Conservation (phyloP, 2,113 vertebrate genomes). For the Rhea pennata region DNA sequence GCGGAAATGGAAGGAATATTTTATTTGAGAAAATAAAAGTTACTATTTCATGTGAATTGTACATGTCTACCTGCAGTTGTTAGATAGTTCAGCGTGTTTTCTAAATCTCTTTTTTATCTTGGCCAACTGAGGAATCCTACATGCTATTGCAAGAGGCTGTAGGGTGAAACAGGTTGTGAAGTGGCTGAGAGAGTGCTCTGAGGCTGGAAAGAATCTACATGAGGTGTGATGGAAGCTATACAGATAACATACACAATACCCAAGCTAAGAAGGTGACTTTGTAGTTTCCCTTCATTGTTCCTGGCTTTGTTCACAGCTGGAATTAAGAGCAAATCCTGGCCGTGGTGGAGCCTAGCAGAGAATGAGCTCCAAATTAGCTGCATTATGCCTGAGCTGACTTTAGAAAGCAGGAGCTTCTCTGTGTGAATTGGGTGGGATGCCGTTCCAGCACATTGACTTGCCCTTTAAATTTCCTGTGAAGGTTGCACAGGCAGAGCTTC, state of each 20-base stretch:
- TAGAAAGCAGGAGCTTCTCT: not conserved
- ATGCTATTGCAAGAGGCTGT: not conserved
- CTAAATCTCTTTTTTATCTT: not conserved
- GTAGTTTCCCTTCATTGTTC: not conserved
- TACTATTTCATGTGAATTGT: constrained; percentile 33
- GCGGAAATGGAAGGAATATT: constrained; percentile 61
- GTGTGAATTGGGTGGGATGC: constrained; percentile 12
- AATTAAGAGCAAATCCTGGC: not conserved
- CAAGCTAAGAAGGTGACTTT: constrained; percentile 46
- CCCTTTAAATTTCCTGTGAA: constrained; percentile 5
- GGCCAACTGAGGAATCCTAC: not conserved
- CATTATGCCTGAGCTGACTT: not conserved
- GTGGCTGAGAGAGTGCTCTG: not conserved
- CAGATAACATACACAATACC: not conserved
- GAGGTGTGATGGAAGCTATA: not conserved
- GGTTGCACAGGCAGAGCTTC: constrained; percentile 2
- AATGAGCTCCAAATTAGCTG: not conserved
- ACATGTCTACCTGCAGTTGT: not conserved
- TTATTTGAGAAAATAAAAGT: constrained; percentile 67
- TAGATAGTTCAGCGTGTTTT: not conserved
- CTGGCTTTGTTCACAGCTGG: constrained; percentile 55
- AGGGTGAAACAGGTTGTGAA: not conserved
- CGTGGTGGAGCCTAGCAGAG: not conserved
- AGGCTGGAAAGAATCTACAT: not conserved
- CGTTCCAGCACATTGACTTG: constrained; percentile 47